Evolutionary conservation across 2,888 invertebrate genomes (phyloP), one percentile per base, ranked within the genome.

Genomic region (Teinopalpus imperialis): DNA sequence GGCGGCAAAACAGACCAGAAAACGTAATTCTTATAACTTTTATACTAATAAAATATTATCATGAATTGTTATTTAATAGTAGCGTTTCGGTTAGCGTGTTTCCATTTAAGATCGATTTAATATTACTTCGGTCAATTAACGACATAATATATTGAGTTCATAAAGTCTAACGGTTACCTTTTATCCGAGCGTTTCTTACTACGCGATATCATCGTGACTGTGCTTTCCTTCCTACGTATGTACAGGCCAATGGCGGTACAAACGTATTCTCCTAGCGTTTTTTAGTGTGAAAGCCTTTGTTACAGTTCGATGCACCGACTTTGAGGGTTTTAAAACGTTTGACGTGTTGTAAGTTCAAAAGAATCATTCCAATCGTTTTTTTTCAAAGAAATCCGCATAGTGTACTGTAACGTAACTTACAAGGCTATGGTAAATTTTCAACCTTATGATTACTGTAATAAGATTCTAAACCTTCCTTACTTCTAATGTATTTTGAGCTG

Each of bases 351-450:
- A 46, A 56, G 57, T 61, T 69, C 62, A 69, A 72, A 74, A 62
- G 67, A 63, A 54, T 62, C 54, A 56, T 56, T 55, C 44, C 50
- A 59, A 54, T 62, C 54, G 57, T 56, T 55, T 43, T 50, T 59
- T 61, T 71, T 63, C 70, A 69, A 67, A 67, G 71, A 69, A 72
- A 18, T 39, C 14, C 10, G 13, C 56, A 45, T 43, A 45, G 43
- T 24, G 46, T 50, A 29, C 16, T 12, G 4, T 16, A 16, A 16
- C 4, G 16, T 16, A 16, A 2, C 2, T 7, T 13, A 53, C 51
- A 18, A 43, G 40, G 45, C 7, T 24, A 18, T 16, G 8, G 26
- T 9, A 31, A 18, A 12, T 23, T 24, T 9, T 29, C 9, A 23
- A 23, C 29, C 29, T 36, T 23, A 43, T 27, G n/a, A n/a, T n/a